phyloP scores from a whole-genome alignment of 2,888 invertebrate species.

The Tenthredo mesomela region DNA sequence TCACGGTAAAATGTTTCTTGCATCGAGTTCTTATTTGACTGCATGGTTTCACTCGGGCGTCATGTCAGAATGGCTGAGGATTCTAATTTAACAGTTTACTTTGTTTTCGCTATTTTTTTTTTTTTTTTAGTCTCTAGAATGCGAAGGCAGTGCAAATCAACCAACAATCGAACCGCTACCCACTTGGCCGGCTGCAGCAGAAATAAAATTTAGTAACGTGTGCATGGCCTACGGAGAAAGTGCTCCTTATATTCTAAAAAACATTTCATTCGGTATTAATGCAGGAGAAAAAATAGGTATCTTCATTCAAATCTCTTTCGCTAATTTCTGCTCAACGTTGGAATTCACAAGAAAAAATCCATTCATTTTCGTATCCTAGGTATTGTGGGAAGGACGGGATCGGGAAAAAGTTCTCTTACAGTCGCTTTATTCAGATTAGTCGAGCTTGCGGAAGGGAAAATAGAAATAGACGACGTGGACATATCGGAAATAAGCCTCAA shows the following conservation, averaged over 20 bases:
- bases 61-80: slow-evolving; percentile 56
- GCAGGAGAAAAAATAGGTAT: slow-evolving; percentile 82
- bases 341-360: neutral
- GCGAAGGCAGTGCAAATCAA: slow-evolving; percentile 62
- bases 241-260: slow-evolving; percentile 79
- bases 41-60: slow-evolving; percentile 60
- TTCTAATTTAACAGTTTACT: slow-evolving; percentile 60
- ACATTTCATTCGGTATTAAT: slow-evolving; percentile 80
- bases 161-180: slow-evolving; percentile 65
- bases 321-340: neutral
- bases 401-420: slow-evolving; percentile 82
- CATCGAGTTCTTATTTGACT: neutral
- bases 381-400: slow-evolving; percentile 76
- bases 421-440: slow-evolving; percentile 82
- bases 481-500: slow-evolving; percentile 73
- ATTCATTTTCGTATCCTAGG: neutral
- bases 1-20: slow-evolving; percentile 64
- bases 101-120: slow-evolving; percentile 59
- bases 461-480: slow-evolving; percentile 80
- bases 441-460: slow-evolving; percentile 79
- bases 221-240: slow-evolving; percentile 78
- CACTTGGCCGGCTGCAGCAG: slow-evolving; percentile 79
- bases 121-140: slow-evolving; percentile 62
- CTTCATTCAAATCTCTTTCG: slow-evolving; percentile 57
- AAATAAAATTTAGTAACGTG: slow-evolving; percentile 79